Conservation (phyloP, 2,113 vertebrate genomes). For the Macrotus californicus region DNA sequence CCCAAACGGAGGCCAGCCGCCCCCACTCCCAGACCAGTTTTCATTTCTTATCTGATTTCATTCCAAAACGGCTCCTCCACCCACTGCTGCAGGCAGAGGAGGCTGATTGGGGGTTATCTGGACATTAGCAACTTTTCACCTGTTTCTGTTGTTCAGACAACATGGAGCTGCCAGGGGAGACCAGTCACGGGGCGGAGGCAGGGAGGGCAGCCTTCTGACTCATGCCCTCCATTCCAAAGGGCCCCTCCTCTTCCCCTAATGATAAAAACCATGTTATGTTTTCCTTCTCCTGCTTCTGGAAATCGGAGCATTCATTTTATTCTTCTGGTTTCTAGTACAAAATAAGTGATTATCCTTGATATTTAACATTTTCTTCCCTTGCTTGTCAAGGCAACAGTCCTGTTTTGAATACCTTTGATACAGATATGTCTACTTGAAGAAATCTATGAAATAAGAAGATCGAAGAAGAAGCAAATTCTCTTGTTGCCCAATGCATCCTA, state of each 20-base stretch:
- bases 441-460: background rate
- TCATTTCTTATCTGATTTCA: background rate
- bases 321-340: background rate
- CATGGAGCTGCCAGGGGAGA: too few relatives aligned
- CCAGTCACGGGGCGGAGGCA: background rate
- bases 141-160: background rate
- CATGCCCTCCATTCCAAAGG: background rate
- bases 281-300: background rate
- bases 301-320: background rate
- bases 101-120: background rate
- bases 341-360: background rate
- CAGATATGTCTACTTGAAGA: too few relatives aligned
- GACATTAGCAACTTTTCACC: background rate
- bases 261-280: rapidly evolving
- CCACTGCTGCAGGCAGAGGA: background rate
- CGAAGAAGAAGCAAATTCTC: background rate
- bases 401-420: background rate
- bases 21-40: background rate
- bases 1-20: background rate
- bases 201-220: background rate
- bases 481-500: background rate
- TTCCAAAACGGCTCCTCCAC: background rate
- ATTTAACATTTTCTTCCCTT: background rate
- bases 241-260: too few relatives aligned
- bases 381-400: too few relatives aligned